Evolutionary conservation across 2,888 invertebrate genomes (phyloP), one percentile per base, ranked within the genome.

Genomic region (Andrena haemorrhoa): DNA sequence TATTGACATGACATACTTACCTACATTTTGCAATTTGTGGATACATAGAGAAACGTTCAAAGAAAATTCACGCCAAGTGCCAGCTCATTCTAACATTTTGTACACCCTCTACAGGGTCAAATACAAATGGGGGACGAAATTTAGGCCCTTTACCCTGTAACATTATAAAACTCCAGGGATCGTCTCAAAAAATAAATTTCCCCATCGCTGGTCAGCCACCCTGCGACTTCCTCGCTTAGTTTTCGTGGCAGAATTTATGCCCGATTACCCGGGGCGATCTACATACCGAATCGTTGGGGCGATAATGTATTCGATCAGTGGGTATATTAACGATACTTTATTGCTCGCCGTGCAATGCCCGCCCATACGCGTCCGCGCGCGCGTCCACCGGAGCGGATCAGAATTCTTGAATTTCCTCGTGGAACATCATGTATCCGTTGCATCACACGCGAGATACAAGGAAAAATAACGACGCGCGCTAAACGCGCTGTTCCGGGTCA

Each of bases 281-380:
- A 87, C 87, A 89, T 91, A 85, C 86, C 89, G 79, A 88, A 90
- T 89, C 88, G 88, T 86, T 87, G 86, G 88, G 79, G 86, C 89
- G 89, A 90, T 91, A 90, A 91, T 90, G 83, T 88, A 88, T 90
- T 88, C 88, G 89, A 89, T 89, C 88, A 86, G 85, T 85, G 88
- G 84, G 87, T 87, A 83, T 85, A 90, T 91, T 90, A 89, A 91
- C 85, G 88, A 90, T 89, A 88, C 84, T 90, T 91, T 91, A 91
- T 90, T 84, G 88, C 87, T 70, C 16, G 58, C 75, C 73, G 75
- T 71, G 82, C 78, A 76, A 85, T 76, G 79, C 75, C 49, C 75
- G 74, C 61, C 51, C 56, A 56, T 65, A 64, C 70, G 58, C 10
- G 76, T n/a, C n/a, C 73, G 66, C 29, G 75, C 41, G 75, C 56